Evolutionary conservation across 2,888 invertebrate species (phyloP), one percentile per base, ranked within the genome.

Genomic region (Brassicogethes aeneus): DNA sequence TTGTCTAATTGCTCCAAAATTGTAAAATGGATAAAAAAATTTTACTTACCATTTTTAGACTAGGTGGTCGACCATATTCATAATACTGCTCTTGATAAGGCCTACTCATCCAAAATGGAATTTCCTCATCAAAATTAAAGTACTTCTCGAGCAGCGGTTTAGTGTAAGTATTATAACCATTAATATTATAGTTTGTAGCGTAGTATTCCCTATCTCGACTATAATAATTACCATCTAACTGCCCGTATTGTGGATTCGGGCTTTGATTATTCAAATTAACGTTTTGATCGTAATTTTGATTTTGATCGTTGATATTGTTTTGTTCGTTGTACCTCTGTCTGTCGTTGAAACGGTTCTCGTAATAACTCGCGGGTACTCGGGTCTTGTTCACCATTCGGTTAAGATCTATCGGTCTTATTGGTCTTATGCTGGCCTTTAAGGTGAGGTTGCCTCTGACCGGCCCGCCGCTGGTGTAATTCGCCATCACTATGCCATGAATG

Each of bases 381-480:
- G 54, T 51, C 35, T 50, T 53, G 15, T 49, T 55, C 16, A 49
- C 45, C 38, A 52, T 43, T 37, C 45, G 45, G 37, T 54, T 52
- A 3, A 54, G 44, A 23, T 61, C 55, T 2, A 63, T 53, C 2
- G 64, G 62, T 39, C 77, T 77, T 33, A 87, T 77, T 2, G 87
- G 84, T 1, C 80, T 70, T 17, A 91, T 71, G 15, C 81, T 82
- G 0, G 90, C 90, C 63, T 80, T 82, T 1, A 95, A 70, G 0
- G 93, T 92, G 14, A 93, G 75, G 70, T 94, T 94, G 5, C 94
- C 94, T 23, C 73, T 73, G 0, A 93, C 92, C 0, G 94, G 92
- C 16, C 85, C 86, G 1, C 95, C 95, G 44, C 90, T 92, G 1
- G 94, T 94, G 62, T 93, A 94, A 77, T 96, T 96, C 0, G 95